Percentiles rank a stretch among this genome's conserved stretches.
Conservation (phyloP, 2,113 vertebrate species). For the Rhineura floridana region DNA sequence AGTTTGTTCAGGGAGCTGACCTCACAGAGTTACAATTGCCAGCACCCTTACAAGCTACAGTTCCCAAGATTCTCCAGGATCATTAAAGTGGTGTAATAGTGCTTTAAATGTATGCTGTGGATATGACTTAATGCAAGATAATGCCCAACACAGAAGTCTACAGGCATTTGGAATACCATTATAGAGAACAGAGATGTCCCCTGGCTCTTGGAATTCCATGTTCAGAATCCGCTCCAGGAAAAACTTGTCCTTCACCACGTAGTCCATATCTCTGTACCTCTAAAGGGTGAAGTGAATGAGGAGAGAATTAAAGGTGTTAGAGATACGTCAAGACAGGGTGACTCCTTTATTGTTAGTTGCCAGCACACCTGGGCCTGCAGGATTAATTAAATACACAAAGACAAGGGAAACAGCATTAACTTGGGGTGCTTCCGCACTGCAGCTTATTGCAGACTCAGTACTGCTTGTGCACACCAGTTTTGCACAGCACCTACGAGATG, state of each 20-base stretch:
- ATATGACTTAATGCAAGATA: not conserved
- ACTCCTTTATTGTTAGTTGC: too few species aligned
- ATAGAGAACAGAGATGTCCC: constrained; percentile 41
- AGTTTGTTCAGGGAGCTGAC: too few species aligned
- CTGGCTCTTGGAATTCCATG: constrained; percentile 39
- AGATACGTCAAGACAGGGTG: not conserved
- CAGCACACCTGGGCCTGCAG: not conserved
- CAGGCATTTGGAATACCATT: not conserved
- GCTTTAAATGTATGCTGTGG: not conserved
- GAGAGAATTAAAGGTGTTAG: not conserved
- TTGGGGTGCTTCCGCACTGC: too few species aligned
- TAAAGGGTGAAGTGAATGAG: not conserved
- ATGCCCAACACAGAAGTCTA: not conserved
- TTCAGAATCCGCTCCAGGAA: constrained; percentile 40
- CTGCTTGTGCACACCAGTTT: too few species aligned
- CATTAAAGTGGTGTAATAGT: too few species aligned
- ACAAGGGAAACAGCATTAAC: not conserved
- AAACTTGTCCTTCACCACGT: constrained; percentile 36
- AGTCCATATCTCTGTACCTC: constrained; percentile 1
- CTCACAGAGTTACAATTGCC: too few species aligned
- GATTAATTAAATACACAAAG: not conserved
- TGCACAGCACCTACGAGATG: too few species aligned
- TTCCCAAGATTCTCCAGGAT: too few species aligned
- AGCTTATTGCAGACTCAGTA: too few species aligned
- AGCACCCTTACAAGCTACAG: too few species aligned